phyloP scores from a whole-genome alignment of 2,797 vertebrate species.

The Megaceryle alcyon region DNA sequence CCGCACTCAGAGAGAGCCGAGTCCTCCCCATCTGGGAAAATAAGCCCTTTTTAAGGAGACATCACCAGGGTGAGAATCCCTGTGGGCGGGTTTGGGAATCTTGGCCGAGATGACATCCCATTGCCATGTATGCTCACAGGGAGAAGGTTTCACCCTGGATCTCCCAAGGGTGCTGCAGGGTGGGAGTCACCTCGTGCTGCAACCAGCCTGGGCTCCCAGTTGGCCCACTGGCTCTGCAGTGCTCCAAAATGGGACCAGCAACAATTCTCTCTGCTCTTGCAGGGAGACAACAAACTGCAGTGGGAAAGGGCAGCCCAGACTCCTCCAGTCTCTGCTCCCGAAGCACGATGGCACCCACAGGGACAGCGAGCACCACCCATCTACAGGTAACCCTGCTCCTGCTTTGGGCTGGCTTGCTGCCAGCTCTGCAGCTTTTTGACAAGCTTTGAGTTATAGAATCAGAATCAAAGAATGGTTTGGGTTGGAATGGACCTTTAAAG shows the following conservation, averaged over 20 bases:
- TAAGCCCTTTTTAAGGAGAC: neutral
- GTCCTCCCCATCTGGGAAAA: constrained; percentile 31
- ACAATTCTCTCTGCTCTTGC: neutral
- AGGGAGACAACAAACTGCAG: neutral
- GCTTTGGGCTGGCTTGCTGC: neutral
- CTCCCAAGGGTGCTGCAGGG: neutral
- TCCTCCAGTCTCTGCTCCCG: neutral
- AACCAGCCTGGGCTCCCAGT: neutral
- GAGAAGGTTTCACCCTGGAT: neutral
- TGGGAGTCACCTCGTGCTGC: neutral
- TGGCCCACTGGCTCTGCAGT: neutral
- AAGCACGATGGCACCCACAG: neutral
- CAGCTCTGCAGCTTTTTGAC: neutral
- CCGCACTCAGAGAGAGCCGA: neutral
- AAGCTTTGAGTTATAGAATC: neutral
- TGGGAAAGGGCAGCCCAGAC: neutral
- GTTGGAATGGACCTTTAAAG: neutral
- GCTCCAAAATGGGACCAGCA: rapidly evolving
- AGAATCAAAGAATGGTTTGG: neutral
- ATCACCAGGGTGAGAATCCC: constrained; percentile 8
- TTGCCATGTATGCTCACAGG: neutral
- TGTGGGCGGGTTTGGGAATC: neutral
- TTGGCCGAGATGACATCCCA: neutral
- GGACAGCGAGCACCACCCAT: neutral
- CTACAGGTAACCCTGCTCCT: neutral